Conservation (phyloP, 2,113 vertebrate species). For the Heteronetta atricapilla region DNA sequence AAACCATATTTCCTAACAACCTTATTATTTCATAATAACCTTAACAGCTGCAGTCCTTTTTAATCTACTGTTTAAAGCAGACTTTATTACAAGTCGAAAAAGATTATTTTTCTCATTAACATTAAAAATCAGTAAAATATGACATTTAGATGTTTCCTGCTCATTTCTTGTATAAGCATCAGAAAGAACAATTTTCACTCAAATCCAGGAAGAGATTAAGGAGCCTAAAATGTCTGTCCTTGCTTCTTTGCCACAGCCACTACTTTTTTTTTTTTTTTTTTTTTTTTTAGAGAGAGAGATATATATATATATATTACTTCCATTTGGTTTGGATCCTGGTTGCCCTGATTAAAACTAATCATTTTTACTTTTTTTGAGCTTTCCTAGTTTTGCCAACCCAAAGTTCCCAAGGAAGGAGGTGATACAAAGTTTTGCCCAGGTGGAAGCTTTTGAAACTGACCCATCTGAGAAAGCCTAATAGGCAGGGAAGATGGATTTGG, state of each 20-base stretch:
- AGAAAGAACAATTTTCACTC: neutral
- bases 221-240: neutral
- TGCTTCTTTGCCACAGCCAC: neutral
- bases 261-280: neutral
- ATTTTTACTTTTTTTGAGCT: neutral
- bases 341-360: neutral
- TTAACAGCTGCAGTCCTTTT: neutral
- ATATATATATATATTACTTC: rapidly evolving
- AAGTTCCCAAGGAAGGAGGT: neutral
- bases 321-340: neutral
- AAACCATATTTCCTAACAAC: neutral
- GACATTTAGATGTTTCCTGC: neutral
- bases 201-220: neutral
- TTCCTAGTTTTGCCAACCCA: neutral
- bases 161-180: neutral
- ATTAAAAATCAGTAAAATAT: conserved; percentile 9
- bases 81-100: neutral
- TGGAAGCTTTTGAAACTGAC: neutral
- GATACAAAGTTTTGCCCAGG: neutral
- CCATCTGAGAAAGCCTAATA: neutral
- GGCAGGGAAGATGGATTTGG: neutral
- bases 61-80: neutral
- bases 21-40: neutral
- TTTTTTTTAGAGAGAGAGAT: too few relatives aligned
- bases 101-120: neutral